Base-by-base conservation (phyloP, 2,113 vertebrate species). In the Pelmatolapia mariae region DNA sequence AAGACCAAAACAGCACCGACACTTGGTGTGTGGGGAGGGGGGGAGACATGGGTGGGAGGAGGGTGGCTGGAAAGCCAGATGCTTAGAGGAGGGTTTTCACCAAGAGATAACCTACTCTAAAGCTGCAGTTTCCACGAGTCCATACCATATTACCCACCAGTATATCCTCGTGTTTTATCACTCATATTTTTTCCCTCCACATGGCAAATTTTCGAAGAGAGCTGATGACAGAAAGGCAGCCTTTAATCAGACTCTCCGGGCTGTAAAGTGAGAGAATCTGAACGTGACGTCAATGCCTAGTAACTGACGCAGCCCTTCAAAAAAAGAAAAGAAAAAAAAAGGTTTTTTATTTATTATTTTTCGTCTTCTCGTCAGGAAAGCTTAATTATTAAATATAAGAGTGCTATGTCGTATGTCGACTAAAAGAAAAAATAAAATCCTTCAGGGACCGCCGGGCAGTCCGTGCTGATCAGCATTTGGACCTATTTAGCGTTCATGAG, bases 191-290 rank as follows among this genome's bases (percentile, higher is more conserved):
- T 91, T 93, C 83, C 82, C 38, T 66, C 33, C 33, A 66, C 33
- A 38, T 86, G 88, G 86, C 63, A 89, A 89, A 91, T 92, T 94
- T 92, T 89, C 88, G 89, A 52, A 73, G 86, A 78, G 86, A 71
- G 92, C 85, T 82, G 91, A 91, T 89, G 92, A 86, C 87, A 93
- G 90, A 96, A 96, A 96, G 95, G 96, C 96, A 95, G 97, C 96
- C 96, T 97, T 97, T 97, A 97, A 96, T 96, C 97, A 96, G 96
- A 95, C 97, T 96, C 97, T 96, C 95, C 97, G 97, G 98, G 97
- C 97, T 97, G 97, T 95, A 97, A 98, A 98, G 97, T 98, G 97
- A 98, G 98, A 98, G 97, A 96, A 94, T 96, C 96, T 96, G 88
- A 95, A 95, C 94, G 96, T 97, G 96, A 96, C 96, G 96, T 96